Percentiles rank a stretch among this genome's conserved stretches.
Evolutionary conservation across 2,113 vertebrate genomes (phyloP).

Genomic region (Erythrocercus mccallii): DNA sequence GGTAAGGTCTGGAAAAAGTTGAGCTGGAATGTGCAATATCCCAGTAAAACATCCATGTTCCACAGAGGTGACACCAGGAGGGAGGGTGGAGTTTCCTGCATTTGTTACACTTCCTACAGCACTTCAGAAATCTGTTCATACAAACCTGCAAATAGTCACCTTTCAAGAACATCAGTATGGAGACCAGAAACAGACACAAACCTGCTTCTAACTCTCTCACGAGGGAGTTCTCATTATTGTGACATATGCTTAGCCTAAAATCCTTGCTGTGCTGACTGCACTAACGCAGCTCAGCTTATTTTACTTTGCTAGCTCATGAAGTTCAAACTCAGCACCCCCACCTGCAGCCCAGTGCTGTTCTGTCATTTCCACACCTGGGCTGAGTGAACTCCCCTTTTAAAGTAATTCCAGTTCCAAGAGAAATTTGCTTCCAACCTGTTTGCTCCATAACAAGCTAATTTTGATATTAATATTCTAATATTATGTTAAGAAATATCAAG

Average conservation of each 20-base stretch:
- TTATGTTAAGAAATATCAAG: not conserved
- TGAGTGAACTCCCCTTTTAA: not conserved
- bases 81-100: not conserved
- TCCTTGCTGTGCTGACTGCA: not conserved
- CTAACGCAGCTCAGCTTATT: not conserved
- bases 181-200: not conserved
- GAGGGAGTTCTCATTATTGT: not conserved
- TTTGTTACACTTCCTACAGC: not conserved
- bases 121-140: not conserved
- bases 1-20: not conserved
- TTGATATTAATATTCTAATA: not conserved
- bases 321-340: not conserved
- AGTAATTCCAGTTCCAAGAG: not conserved
- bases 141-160: fast-evolving
- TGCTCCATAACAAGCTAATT: not conserved
- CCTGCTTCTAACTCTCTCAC: not conserved
- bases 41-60: not conserved
- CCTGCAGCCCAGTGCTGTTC: not conserved
- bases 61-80: fast-evolving
- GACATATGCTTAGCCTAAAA: not conserved
- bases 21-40: not conserved
- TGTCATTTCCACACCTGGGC: not conserved
- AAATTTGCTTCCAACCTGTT: not conserved
- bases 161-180: fast-evolving
- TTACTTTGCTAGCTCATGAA: not conserved